phyloP scores from a whole-genome alignment of 2,113 vertebrate genomes.

The Microtus pennsylvanicus region DNA sequence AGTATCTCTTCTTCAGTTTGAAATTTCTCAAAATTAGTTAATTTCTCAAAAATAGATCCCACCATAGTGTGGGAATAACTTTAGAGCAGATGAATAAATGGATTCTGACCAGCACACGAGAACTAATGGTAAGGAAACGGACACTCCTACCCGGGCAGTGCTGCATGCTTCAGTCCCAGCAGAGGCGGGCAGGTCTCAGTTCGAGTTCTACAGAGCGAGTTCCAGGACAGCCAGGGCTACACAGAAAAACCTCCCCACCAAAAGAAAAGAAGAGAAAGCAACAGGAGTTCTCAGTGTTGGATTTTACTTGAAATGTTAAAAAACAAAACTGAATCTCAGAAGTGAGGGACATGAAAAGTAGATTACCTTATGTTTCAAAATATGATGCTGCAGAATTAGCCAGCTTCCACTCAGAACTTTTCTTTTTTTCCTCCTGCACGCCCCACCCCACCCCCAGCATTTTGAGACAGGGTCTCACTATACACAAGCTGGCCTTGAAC shows the following conservation, averaged over 20 bases:
- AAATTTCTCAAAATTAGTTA: neutral
- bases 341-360: neutral
- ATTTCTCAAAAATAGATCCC: neutral
- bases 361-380: neutral
- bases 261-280: neutral
- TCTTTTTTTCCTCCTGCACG: neutral
- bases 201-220: neutral
- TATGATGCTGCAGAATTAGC: neutral
- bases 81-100: neutral
- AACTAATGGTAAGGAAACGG: neutral
- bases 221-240: neutral
- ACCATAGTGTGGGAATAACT: neutral
- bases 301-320: conserved; percentile 13
- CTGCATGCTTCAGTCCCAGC: neutral
- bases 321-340: neutral
- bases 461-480: neutral
- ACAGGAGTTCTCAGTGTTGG: neutral
- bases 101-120: neutral
- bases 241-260: too few species aligned
- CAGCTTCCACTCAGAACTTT: neutral
- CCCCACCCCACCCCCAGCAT: neutral
- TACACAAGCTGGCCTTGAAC: neutral
- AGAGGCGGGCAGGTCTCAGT: neutral
- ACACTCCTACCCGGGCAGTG: neutral
- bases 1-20: conserved; percentile 9